Evolutionary conservation across 37 sponge, comb jelly and placozoan genomes (phyloP), one percentile per base, ranked within the genome.

Genomic region (Oopsacas minuta): DNA sequence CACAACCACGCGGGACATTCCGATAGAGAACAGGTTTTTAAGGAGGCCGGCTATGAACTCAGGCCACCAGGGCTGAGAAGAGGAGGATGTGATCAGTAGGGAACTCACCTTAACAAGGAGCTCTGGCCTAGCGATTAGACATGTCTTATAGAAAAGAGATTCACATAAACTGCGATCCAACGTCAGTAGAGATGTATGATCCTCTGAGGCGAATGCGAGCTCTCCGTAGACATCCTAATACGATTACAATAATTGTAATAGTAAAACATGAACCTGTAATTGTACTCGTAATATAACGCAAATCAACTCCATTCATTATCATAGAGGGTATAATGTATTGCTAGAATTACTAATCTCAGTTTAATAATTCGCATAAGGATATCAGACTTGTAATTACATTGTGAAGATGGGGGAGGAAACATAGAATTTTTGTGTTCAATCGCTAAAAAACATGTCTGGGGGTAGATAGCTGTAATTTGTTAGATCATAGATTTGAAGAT

Each of bases 1-100:
- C 17, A 61, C 75, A 61, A 61, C 75, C 7, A 61, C 75, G 30
- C 75, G 75, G 5, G 75, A 61, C 75, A 61, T 61, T 61, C 75
- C 75, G 7, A 61, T 61, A 10, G 75, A 61, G 22, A 61, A 61
- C 75, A 61, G 30, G 75, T 61, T 61, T n/a, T 61, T 61, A 5
- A 61, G 75, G 28, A 61, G 30, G 28, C 17, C 7, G 22, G 75
- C 75, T 10, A 61, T 61, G 75, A 61, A 61, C 75, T 61, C 75
- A 32, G 75, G 75, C 75, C 75, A 61, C 75, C 75, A 61, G 17
- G 20, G 75, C 75, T 61, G 75, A 10, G 75, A 25, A 12, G 75
- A 61, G 20, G 75, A 61, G 28, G 75, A 25, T 3, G 75, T 61
- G 75, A 61, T 61, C 3, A 61, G 75, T 3, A 61, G 75, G 28